Percentiles rank a stretch among this genome's conserved stretches.
phyloP scores from a whole-genome alignment of 2,113 vertebrate species.

The Cyanoliseus patagonus region DNA sequence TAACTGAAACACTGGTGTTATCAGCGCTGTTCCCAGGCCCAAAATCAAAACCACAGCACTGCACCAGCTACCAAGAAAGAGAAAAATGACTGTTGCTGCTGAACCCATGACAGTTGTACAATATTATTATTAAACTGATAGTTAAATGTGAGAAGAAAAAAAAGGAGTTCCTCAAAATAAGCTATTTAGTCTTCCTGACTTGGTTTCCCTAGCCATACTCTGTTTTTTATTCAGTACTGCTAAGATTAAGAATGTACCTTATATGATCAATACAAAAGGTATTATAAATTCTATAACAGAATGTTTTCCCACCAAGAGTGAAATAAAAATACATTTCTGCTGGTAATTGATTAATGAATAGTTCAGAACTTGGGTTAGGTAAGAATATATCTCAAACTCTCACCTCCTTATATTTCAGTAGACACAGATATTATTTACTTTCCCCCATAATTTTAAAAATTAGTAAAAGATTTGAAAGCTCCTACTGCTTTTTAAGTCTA shows the following conservation, averaged over 20 bases:
- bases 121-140: background rate
- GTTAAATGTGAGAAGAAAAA: background rate
- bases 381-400: background rate
- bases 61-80: no score
- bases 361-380: background rate
- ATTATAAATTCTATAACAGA: background rate
- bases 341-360: background rate
- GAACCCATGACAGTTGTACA: background rate
- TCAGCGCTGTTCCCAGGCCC: no score
- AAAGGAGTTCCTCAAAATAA: background rate
- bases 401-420: background rate
- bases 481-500: background rate
- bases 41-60: no score
- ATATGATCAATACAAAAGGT: background rate
- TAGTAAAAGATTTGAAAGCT: background rate
- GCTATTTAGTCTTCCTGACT: background rate
- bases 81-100: no score
- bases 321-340: background rate
- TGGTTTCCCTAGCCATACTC: background rate
- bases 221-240: background rate
- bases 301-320: background rate
- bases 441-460: background rate
- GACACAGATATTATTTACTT: background rate
- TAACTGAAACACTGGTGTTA: no score
- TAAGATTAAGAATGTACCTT: background rate